A percentile compares a stretch with the other conserved stretches of the same genome.
Evolutionary conservation across 2,888 invertebrate species (phyloP).

Genomic region (Oxyteleia sp.): DNA sequence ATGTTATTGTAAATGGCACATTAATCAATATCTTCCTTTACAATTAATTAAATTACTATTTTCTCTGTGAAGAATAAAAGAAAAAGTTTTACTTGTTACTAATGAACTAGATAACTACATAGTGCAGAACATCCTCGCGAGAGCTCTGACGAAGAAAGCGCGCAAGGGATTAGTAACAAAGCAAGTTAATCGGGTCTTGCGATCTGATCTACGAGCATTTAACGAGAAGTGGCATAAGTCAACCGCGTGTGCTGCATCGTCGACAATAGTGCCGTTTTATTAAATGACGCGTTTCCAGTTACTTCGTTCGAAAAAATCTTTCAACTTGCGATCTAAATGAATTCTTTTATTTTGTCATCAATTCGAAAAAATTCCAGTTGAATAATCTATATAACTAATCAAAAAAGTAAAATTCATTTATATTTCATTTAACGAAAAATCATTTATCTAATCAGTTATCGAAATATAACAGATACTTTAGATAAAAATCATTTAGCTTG

Average conservation of each 20-base stretch:
- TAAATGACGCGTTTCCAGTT: conserved; percentile 38
- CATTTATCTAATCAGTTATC: too few relatives aligned
- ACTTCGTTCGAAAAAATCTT: conserved; percentile 6
- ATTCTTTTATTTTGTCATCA: too few relatives aligned
- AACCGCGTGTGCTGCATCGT: conserved; percentile 74
- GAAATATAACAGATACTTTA: too few relatives aligned
- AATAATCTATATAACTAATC: too few relatives aligned
- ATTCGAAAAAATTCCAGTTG: too few relatives aligned
- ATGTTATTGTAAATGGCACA: background rate
- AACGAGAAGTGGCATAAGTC: conserved; percentile 82
- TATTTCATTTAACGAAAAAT: too few relatives aligned
- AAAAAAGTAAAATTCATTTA: too few relatives aligned
- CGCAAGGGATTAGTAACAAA: conserved; percentile 60
- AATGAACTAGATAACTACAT: conserved; percentile 49
- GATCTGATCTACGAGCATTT: conserved; percentile 77
- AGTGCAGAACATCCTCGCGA: conserved; percentile 52
- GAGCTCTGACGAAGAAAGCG: conserved; percentile 51
- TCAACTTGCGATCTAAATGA: too few relatives aligned
- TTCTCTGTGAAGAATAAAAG: background rate
- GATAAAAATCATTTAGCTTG: too few relatives aligned
- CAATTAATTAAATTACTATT: background rate
- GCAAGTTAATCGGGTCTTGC: conserved; percentile 61
- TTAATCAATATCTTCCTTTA: background rate
- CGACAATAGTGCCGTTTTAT: conserved; percentile 65
- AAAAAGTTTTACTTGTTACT: conserved; percentile 28